Base-by-base conservation (phyloP, 2,888 invertebrate species). In the Leucozona laternaria region DNA sequence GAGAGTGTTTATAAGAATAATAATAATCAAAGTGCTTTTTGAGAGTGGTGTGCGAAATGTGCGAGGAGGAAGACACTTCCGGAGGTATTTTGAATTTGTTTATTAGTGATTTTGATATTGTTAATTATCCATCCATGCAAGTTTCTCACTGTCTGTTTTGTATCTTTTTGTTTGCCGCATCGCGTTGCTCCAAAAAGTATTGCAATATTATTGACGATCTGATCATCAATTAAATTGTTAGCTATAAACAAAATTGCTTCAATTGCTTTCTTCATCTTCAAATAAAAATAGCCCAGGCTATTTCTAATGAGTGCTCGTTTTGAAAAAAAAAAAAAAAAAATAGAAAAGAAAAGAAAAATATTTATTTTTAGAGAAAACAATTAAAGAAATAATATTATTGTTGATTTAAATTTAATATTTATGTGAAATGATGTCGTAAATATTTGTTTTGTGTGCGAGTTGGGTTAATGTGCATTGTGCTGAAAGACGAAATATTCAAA, bases 21-120 rank as follows among this genome's bases (percentile, higher is more conserved):
- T 28, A 70, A 55, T 20, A 70, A 71, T 57, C 70, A 28, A 76
- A 84, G 80, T 80, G 84, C 20, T 76, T 66, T 66, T 22, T n/a
- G 40, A 25, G 71, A 53, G 45, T 37, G 34, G 45, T 37, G 34
- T 25, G 2, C n/a, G 70, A 55, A 58, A 86, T 86, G 86, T 75
- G 86, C 53, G 86, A 86, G 43, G 82, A 86, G 31, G 78, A 86
- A 53, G 82, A 45, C 66, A 22, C 78, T 48, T 40, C 64, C 31
- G 43, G 78, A 86, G 86, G 82, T 86, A 86, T 43, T 71, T 68
- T 7, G 22, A 37, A 37, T 68, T 66, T 82, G 64, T 79, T 82
- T 79, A 71, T 66, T 53, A 75, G 48, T 81, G 57, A 62, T 85
- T 64, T 85, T 73, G 25, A 72, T 50, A 34, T 71, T 55, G 22